phyloP scores from a whole-genome alignment of 2,113 vertebrate species.

The Phrynocephalus versicolor region DNA sequence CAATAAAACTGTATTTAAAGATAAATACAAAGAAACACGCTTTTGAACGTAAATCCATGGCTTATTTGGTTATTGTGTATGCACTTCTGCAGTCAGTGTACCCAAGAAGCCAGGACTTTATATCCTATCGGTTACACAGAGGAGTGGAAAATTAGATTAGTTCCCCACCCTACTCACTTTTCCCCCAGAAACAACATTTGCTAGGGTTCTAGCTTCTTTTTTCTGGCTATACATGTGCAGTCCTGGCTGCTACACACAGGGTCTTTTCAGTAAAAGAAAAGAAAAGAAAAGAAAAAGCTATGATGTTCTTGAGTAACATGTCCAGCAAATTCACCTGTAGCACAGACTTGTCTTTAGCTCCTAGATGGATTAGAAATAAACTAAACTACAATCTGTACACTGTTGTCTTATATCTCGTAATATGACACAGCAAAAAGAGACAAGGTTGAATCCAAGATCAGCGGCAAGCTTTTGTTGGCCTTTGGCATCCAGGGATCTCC shows the following conservation, averaged over 20 bases:
- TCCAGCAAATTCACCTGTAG: neutral
- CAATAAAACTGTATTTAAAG: neutral
- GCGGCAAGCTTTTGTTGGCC: neutral
- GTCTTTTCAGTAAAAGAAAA: rapidly evolving
- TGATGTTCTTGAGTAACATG: neutral
- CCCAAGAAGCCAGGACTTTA: neutral
- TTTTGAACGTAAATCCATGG: neutral
- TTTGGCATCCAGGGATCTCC: too few relatives aligned
- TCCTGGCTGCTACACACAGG: neutral
- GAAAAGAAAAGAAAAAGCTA: too few relatives aligned
- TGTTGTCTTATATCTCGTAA: neutral
- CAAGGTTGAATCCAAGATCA: neutral
- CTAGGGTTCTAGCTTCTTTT: neutral
- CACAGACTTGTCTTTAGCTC: neutral
- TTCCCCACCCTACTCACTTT: too few relatives aligned
- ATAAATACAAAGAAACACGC: neutral
- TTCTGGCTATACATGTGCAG: neutral
- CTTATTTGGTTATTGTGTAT: neutral
- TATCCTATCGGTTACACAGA: neutral
- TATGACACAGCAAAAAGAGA: neutral
- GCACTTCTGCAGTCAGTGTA: neutral
- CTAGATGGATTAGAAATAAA: neutral
- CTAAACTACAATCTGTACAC: constrained; percentile 3
- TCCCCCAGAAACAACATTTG: neutral
- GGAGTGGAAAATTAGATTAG: neutral